Evolutionary conservation across 1,140 invertebrate species (phyloP), one percentile per base, ranked within the genome.

Genomic region (Pseudomyrmex dendroicus): DNA sequence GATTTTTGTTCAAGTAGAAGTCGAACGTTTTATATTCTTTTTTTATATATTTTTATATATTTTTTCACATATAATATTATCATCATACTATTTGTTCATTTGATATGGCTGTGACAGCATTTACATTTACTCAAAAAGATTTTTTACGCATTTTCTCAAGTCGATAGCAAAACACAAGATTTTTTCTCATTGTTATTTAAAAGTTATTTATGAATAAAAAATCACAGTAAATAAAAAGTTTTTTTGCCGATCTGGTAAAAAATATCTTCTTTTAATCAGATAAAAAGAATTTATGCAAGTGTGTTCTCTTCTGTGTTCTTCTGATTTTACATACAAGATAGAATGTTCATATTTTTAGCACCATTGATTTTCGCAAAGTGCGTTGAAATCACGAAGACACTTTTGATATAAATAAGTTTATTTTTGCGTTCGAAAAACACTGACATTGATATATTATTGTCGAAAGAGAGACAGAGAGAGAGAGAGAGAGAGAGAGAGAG

Each of bases 141-240:
- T 35, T 35, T 54, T 48, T 44, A 20, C 20, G 64, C 44, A 80
- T 46, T 59, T 72, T 59, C 12, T 20, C 61, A 35, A 17, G 50
- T 9, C n/a, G 52, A 50, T 20, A 61, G 10, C 35, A 3, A 25
- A 15, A n/a, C 12, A 4, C 44, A 66, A 35, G 52, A 35, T 59
- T 80, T 70, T 56, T 44, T 70, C 48, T 44, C 20, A 72, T 59
- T 80, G 20, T 80, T 80, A 80, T 72, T 70, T 72, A 80, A 59
- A 54, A 80, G 44, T 70, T 25, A 70, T 70, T 25, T 25, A 2
- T 35, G 44, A 72, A 78, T 70, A 78, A 12, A 48, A 46, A 48
- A 61, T 80, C 20, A 56, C 54, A 15, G 20, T 59, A 78, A 70
- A 70, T 78, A 78, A 70, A 44, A 20, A 2, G 35, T 12, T 13